Evolutionary conservation across 2,888 invertebrate species (phyloP).

Genomic region (Erebia epiphron): DNA sequence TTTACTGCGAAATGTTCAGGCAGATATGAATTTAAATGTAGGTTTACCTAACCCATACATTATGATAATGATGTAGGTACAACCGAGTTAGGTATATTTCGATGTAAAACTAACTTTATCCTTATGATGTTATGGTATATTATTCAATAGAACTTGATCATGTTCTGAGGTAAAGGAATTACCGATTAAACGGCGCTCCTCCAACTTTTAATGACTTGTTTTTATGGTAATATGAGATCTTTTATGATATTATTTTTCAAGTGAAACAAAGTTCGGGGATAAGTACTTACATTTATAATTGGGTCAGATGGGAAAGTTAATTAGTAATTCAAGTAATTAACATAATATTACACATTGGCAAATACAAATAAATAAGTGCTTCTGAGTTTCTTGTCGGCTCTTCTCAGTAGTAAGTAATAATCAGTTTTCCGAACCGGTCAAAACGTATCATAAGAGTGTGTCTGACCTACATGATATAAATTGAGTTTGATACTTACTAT

Average conservation of each 20-base stretch:
- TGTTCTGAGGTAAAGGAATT: constrained; percentile 17
- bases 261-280: constrained; percentile 14
- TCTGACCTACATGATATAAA: too few relatives aligned
- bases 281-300: constrained; percentile 8
- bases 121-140: background rate
- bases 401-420: too few relatives aligned
- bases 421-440: too few relatives aligned
- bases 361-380: too few relatives aligned
- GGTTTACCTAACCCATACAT: constrained; percentile 30
- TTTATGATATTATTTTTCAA: constrained; percentile 21
- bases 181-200: constrained; percentile 29
- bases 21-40: constrained; percentile 27
- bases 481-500: too few relatives aligned
- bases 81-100: background rate
- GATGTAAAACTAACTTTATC: constrained; percentile 10
- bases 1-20: constrained; percentile 8
- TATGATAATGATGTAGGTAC: constrained; percentile 31
- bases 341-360: background rate
- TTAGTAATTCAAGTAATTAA: background rate
- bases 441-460: too few relatives aligned
- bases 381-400: too few relatives aligned
- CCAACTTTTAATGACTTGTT: constrained; percentile 33
- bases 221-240: constrained; percentile 27
- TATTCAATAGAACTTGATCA: background rate
- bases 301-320: background rate